Conservation (phyloP, 1,140 invertebrate species). For the Drosophila melanica region DNA sequence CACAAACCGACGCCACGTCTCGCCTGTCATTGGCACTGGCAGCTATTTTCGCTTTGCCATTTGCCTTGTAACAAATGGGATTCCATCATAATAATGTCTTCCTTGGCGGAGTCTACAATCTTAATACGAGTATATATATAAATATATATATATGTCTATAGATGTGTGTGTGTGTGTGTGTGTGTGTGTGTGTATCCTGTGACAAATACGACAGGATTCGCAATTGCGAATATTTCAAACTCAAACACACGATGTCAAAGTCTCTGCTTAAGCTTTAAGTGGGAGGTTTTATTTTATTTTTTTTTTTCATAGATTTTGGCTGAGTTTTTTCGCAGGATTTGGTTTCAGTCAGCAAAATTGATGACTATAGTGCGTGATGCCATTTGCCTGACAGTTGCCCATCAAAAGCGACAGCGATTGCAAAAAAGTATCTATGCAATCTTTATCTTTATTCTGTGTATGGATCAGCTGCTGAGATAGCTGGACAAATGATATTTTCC, state of each 20-base stretch:
- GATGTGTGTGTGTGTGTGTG: constrained; percentile 32
- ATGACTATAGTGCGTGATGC: constrained; percentile 82
- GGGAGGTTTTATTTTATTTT: constrained; percentile 32
- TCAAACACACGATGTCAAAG: constrained; percentile 61
- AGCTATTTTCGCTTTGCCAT: constrained; percentile 63
- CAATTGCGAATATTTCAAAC: constrained; percentile 82
- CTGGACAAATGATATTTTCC: constrained; percentile 9
- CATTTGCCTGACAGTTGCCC: constrained; percentile 79
- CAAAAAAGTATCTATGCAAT: constrained; percentile 8
- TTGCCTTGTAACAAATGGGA: constrained; percentile 79
- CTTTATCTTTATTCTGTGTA: not conserved
- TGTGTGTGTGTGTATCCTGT: constrained; percentile 63
- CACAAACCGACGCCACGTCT: constrained; percentile 19
- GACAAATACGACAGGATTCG: constrained; percentile 80
- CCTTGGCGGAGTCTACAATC: constrained; percentile 37
- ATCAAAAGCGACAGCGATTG: constrained; percentile 41
- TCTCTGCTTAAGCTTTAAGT: constrained; percentile 64
- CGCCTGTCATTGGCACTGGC: constrained; percentile 74
- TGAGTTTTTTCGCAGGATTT: constrained; percentile 53
- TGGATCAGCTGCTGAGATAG: not conserved
- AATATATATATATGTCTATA: constrained; percentile 11
- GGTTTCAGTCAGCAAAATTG: constrained; percentile 66
- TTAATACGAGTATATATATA: constrained; percentile 24
- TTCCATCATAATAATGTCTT: constrained; percentile 81
- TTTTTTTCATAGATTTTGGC: constrained; percentile 10